Conservation (phyloP, 2,888 invertebrate species). For the Hirtodrosophila histrioides region DNA sequence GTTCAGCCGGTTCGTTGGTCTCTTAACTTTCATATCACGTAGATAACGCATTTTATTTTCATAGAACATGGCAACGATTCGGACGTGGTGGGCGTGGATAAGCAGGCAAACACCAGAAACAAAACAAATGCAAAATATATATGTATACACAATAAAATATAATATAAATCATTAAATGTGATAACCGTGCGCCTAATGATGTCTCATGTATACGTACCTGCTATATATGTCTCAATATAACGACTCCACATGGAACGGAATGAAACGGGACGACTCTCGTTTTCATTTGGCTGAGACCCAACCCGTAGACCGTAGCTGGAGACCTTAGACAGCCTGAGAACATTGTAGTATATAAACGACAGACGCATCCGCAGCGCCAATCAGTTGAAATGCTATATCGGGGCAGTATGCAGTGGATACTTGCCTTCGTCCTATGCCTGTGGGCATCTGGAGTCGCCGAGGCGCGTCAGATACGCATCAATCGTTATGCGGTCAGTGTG, state of each 20-base stretch:
- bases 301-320: background rate
- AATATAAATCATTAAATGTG: conserved; percentile 73
- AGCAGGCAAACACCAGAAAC: conserved; percentile 50
- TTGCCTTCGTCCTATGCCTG: conserved; percentile 38
- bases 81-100: conserved; percentile 67
- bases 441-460: conserved; percentile 44
- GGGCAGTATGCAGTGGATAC: conserved; percentile 46
- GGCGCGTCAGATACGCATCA: conserved; percentile 76
- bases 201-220: conserved; percentile 41
- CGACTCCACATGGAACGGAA: conserved; percentile 32
- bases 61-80: conserved; percentile 75
- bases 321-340: conserved; percentile 62
- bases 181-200: conserved; percentile 70
- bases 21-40: conserved; percentile 63
- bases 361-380: conserved; percentile 39
- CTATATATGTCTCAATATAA: conserved; percentile 21
- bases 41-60: conserved; percentile 74
- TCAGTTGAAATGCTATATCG: conserved; percentile 52
- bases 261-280: conserved; percentile 65
- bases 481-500: conserved; percentile 70
- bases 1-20: conserved; percentile 12
- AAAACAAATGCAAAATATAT: conserved; percentile 40
- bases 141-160: conserved; percentile 38
- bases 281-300: conserved; percentile 48
- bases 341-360: conserved; percentile 65